phyloP scores from a whole-genome alignment of 1,140 invertebrate genomes.

The Adoxophyes honmai region DNA sequence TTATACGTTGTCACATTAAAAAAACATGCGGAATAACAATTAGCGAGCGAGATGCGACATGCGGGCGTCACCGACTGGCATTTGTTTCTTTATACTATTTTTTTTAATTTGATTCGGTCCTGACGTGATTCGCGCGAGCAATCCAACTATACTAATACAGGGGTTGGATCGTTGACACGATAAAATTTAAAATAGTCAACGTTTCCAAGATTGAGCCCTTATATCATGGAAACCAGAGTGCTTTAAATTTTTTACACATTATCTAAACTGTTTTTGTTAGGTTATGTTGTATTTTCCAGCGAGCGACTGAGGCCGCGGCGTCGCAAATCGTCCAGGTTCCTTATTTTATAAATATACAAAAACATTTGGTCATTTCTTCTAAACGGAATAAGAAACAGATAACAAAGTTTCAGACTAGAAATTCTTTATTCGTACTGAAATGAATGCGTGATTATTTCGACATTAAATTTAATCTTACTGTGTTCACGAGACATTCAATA shows the following conservation, averaged over 20 bases:
- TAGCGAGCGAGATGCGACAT: background rate
- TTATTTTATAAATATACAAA: slow-evolving; percentile 42
- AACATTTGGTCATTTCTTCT: slow-evolving; percentile 36
- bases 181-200: slow-evolving; percentile 44
- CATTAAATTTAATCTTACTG: slow-evolving; percentile 3
- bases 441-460: slow-evolving; percentile 5
- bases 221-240: slow-evolving; percentile 32
- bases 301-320: slow-evolving; percentile 22
- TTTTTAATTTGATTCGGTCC: slow-evolving; percentile 33
- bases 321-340: slow-evolving; percentile 9
- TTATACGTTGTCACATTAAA: slow-evolving; percentile 39
- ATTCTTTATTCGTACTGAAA: slow-evolving; percentile 12
- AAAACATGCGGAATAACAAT: slow-evolving; percentile 44
- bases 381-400: slow-evolving; percentile 20
- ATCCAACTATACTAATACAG: slow-evolving; percentile 23
- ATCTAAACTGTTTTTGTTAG: background rate
- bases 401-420: slow-evolving; percentile 6
- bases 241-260: slow-evolving; percentile 37
- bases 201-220: slow-evolving; percentile 56
- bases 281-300: slow-evolving; percentile 15
- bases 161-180: slow-evolving; percentile 19
- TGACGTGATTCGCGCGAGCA: slow-evolving; percentile 23
- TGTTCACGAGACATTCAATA: background rate
- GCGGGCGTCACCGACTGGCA: background rate
- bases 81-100: slow-evolving; percentile 4